Conservation (phyloP, 2,113 vertebrate genomes). For the Rhinolophus sinicus region DNA sequence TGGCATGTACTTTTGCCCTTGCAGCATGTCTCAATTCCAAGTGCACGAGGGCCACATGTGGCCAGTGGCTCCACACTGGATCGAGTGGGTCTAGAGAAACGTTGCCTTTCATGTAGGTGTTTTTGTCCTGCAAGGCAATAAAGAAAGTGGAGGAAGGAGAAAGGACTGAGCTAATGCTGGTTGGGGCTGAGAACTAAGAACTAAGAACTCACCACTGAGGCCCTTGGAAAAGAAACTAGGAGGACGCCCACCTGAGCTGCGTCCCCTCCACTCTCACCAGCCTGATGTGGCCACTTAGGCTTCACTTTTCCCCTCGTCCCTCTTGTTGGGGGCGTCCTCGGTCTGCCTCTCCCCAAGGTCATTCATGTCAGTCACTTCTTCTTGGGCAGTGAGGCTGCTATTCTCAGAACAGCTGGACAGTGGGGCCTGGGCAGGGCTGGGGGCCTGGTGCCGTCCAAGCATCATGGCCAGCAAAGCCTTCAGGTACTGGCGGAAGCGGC, state of each 20-base stretch:
- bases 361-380: slow-evolving; percentile 66
- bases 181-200: background rate
- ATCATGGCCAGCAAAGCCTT: slow-evolving; percentile 63
- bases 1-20: no score
- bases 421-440: slow-evolving; percentile 49
- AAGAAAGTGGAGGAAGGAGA: background rate
- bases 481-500: slow-evolving; percentile 73
- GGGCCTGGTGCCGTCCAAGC: background rate
- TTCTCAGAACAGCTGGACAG: slow-evolving; percentile 58
- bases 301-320: accelerated
- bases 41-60: no score
- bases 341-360: background rate
- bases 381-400: slow-evolving; percentile 42
- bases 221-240: background rate
- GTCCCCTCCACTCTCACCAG: background rate
- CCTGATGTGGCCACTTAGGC: background rate
- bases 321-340: background rate
- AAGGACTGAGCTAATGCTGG: background rate
- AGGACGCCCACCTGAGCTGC: background rate
- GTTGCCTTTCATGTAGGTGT: no score
- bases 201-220: background rate
- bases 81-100: no score
- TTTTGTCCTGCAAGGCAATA: background rate
- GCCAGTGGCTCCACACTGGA: no score
- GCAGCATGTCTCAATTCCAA: no score